Evolutionary conservation across 2,797 vertebrate species (phyloP), one percentile per base, ranked within the genome.

Genomic region (Sphenopsis melanotis): DNA sequence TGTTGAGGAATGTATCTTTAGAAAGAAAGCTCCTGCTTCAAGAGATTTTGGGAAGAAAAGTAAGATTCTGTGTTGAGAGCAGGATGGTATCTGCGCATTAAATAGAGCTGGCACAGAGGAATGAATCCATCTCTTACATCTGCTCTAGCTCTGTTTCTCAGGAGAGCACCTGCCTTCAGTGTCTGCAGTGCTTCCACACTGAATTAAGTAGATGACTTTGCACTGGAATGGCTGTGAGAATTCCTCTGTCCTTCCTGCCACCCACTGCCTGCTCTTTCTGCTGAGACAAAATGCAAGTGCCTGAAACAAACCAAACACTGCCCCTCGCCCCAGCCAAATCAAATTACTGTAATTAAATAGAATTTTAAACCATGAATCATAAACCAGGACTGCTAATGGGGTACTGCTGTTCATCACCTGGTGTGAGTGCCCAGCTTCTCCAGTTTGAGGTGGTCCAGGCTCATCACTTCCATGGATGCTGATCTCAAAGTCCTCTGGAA

Each of bases 291-390:
- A 79, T 20, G 32, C 21, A 93, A 55, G 32, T 34, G 30, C 55
- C 82, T 92, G 89, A 95, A 88, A 72, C 17, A 95, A 91, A 42
- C 29, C 72, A 92, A 91, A 63, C 32, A 7, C 65, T 61, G 32
- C 8, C n/a, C 49, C 34, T 29, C 0, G 0, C 12, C 11, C 37
- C 34, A 78, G n/a, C 8, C 50, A 75, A 86, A 94, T 81, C 32
- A n/a, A 82, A 74, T 90, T 56, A 81, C 32, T 75, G 6, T 81
- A 87, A 91, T 84, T 44, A 70, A 92, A 88, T 72, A 53, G 55
- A 83, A 65, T 78, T 78, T 85, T 29, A 65, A 87, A 37, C 42
- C 47, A 32, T 89, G 47, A 77, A 41, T 92, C 59, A 41, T 22
- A 65, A 60, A 36, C 4, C n/a, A 44, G 72, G 59, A 44, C 68